A percentile compares a stretch with the other conserved stretches of the same genome.
These are phyloP conservation scores for Oligia fasciuncula DNA, from an alignment of 2,888 invertebrate species.

Conservation along the genomic window DNA sequence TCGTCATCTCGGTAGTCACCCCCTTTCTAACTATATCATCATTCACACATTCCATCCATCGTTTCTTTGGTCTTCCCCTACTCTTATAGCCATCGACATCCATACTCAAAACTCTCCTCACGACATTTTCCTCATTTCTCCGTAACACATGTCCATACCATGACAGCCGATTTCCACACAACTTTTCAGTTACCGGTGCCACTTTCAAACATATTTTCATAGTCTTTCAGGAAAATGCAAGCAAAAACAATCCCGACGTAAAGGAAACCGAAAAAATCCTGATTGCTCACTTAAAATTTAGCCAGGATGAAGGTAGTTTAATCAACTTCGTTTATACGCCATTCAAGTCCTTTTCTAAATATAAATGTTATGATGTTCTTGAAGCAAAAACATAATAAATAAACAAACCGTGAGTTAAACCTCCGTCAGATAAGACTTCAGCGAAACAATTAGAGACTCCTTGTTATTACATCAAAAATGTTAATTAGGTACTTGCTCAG, in stretches of 20 bases:
- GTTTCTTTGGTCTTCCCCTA: no score
- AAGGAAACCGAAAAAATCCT: conserved; percentile 10
- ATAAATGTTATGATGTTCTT: conserved; percentile 7
- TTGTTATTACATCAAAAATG: conserved; percentile 47
- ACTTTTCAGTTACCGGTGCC: no score
- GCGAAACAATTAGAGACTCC: conserved; percentile 42
- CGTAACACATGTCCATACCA: no score
- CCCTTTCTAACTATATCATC: no score
- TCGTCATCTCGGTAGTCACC: no score
- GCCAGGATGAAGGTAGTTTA: conserved; percentile 21
- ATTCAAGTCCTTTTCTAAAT: background rate
- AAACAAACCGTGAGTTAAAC: conserved; percentile 47
- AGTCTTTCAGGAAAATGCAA: conserved; percentile 7
- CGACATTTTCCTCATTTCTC: no score
- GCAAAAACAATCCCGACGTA: background rate
- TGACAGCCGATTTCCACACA: no score
- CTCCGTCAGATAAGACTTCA: conserved; percentile 29
- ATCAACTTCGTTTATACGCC: conserved; percentile 3
- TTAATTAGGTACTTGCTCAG: conserved; percentile 28
- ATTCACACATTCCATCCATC: no score
- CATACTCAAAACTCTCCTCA: no score
- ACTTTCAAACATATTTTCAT: no score
- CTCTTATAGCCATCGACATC: no score
- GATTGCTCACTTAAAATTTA: conserved; percentile 10
- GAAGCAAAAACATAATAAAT: conserved; percentile 18